Percentiles rank a stretch among this genome's conserved stretches.
phyloP scores from a whole-genome alignment of 2,113 vertebrate species.

The Dryoscopus gambensis region DNA sequence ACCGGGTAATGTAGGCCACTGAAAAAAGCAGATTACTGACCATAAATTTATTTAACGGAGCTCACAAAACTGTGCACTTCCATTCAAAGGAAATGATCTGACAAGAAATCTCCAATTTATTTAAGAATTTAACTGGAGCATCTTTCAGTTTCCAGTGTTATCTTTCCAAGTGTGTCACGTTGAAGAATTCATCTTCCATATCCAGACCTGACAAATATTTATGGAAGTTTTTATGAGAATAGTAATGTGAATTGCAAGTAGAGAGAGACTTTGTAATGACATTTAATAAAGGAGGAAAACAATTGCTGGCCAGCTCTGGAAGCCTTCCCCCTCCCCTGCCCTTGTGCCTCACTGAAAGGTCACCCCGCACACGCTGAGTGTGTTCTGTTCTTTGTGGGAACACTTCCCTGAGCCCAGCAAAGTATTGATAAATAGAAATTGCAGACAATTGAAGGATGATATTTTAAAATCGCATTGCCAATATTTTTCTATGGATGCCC shows the following conservation, averaged over 20 bases:
- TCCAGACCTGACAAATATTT: background rate
- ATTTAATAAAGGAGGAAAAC: constrained; percentile 21
- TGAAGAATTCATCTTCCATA: background rate
- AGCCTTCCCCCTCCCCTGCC: constrained; percentile 1
- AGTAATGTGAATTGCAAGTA: background rate
- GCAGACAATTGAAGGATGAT: constrained; percentile 56
- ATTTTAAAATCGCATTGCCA: constrained; percentile 63
- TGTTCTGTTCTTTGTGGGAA: constrained; percentile 4
- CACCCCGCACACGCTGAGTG: background rate
- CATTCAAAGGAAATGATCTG: background rate
- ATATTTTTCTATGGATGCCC: constrained; percentile 47
- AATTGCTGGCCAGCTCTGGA: background rate
- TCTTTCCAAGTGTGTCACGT: too few species aligned
- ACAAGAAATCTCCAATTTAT: background rate
- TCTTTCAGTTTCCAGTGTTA: background rate
- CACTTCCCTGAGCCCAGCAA: background rate
- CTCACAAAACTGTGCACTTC: background rate
- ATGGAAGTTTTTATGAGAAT: background rate
- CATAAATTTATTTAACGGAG: background rate
- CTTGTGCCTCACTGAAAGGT: constrained; percentile 45
- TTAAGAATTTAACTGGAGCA: background rate
- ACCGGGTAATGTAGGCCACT: constrained; percentile 48
- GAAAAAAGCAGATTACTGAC: background rate
- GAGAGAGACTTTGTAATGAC: constrained; percentile 21
- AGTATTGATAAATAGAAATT: constrained; percentile 63